phyloP scores from a whole-genome alignment of 2,888 invertebrate genomes.

The Thymelicus sylvestris region DNA sequence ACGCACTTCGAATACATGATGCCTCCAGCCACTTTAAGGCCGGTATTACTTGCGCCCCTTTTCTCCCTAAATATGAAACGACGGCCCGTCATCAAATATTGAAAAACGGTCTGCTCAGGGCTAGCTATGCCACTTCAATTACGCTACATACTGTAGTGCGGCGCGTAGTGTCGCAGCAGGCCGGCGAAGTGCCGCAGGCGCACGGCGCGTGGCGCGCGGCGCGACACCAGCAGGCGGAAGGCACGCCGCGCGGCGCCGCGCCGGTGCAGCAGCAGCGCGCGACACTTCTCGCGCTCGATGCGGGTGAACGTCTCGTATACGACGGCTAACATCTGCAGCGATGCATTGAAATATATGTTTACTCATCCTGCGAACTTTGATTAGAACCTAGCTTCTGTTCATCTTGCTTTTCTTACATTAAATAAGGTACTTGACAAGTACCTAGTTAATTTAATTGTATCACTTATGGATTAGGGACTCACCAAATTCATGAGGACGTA shows the following conservation, averaged over 20 bases:
- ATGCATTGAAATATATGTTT: too few species aligned
- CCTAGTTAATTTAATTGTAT: too few species aligned
- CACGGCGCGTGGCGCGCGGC: slow-evolving; percentile 88
- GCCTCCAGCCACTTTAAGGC: too few species aligned
- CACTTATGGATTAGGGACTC: slow-evolving; percentile 53
- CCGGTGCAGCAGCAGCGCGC: slow-evolving; percentile 92
- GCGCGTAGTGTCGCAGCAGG: slow-evolving; percentile 90
- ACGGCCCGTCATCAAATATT: too few species aligned
- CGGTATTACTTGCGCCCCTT: too few species aligned
- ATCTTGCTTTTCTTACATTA: too few species aligned
- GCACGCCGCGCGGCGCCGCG: slow-evolving; percentile 92
- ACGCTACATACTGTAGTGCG: slow-evolving; percentile 82
- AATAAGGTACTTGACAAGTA: too few species aligned
- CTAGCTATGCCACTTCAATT: background rate
- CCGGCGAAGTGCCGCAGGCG: slow-evolving; percentile 91
- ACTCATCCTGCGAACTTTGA: too few species aligned
- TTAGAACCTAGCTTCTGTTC: too few species aligned
- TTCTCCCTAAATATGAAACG: too few species aligned
- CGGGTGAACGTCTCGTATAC: slow-evolving; percentile 95
- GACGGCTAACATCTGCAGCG: slow-evolving; percentile 91
- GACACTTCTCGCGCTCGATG: slow-evolving; percentile 93
- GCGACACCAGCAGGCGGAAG: slow-evolving; percentile 91
- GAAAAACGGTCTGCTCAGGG: too few species aligned
- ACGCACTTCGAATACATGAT: too few species aligned
- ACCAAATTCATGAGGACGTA: slow-evolving; percentile 96